Conservation (phyloP, 2,113 vertebrate genomes). For the Percopsis transmontana region DNA sequence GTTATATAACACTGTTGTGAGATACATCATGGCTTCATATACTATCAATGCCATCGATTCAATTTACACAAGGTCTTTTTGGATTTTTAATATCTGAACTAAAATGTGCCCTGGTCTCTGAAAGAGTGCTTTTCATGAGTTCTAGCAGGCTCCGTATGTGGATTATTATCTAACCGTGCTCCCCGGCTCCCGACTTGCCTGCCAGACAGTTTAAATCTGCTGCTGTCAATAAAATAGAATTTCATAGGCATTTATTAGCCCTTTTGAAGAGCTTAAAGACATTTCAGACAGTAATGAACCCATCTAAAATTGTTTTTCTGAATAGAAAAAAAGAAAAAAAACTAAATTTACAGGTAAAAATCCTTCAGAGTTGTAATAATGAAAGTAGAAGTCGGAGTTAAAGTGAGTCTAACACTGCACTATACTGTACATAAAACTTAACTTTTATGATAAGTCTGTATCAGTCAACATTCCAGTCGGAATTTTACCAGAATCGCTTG, state of each 20-base stretch:
- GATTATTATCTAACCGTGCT: conserved; percentile 61
- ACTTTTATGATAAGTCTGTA: background rate
- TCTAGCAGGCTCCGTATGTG: conserved; percentile 31
- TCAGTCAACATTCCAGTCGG: conserved; percentile 13
- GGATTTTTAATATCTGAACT: background rate
- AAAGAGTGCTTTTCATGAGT: conserved; percentile 44
- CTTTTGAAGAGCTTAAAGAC: too few species aligned
- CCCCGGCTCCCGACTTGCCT: conserved; percentile 29
- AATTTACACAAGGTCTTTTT: too few species aligned
- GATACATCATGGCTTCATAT: background rate
- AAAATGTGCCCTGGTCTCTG: conserved; percentile 19
- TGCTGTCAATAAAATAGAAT: too few species aligned
- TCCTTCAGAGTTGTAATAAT: too few species aligned
- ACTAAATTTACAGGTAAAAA: too few species aligned
- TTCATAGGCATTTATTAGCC: too few species aligned
- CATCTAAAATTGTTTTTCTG: too few species aligned
- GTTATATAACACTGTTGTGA: conserved; percentile 33
- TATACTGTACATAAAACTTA: conserved; percentile 1
- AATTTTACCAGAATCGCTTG: conserved; percentile 9
- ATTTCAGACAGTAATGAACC: too few species aligned
- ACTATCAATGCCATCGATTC: background rate
- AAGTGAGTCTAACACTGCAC: too few species aligned
- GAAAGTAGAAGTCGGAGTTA: background rate
- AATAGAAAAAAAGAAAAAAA: too few species aligned
- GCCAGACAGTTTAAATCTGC: conserved; percentile 32